Evolutionary conservation across 2,888 invertebrate genomes (phyloP).

Genomic region (Pristionchus mayeri): DNA sequence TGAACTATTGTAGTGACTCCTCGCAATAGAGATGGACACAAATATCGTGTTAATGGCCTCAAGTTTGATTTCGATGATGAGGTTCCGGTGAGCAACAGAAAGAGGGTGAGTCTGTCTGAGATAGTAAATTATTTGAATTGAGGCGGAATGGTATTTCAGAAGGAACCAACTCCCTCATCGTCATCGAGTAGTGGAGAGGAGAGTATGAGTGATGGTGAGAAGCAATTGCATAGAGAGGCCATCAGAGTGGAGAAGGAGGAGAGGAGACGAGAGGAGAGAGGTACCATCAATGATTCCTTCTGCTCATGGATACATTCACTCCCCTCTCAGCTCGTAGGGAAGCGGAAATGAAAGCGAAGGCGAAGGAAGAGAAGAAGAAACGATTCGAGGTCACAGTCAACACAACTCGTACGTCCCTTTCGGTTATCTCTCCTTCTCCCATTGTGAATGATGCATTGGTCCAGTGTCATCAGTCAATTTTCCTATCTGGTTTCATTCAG

Average conservation of each 20-base stretch:
- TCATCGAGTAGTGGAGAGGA: neutral
- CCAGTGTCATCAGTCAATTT: too few species aligned
- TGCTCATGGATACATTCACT: neutral
- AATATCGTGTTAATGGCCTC: neutral
- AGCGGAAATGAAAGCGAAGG: conserved; percentile 9
- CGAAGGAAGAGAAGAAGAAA: conserved; percentile 38
- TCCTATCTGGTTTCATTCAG: neutral
- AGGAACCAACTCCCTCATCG: neutral
- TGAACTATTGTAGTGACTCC: neutral
- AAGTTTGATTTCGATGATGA: neutral
- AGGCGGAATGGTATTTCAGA: neutral
- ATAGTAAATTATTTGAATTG: too few species aligned
- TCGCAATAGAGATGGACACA: neutral
- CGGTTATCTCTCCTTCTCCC: too few species aligned
- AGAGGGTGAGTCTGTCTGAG: neutral
- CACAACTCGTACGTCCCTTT: neutral
- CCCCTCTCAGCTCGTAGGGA: neutral
- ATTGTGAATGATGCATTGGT: too few species aligned
- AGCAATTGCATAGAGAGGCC: neutral
- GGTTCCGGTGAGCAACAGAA: neutral
- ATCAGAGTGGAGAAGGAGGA: conserved; percentile 29
- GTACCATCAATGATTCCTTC: neutral
- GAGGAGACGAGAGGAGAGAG: conserved; percentile 21
- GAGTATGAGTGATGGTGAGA: neutral
- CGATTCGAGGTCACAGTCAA: conserved; percentile 5